These are phyloP conservation scores for Trichonephila clavata DNA, from an alignment of 1,140 invertebrate species.

Conservation along the genomic window DNA sequence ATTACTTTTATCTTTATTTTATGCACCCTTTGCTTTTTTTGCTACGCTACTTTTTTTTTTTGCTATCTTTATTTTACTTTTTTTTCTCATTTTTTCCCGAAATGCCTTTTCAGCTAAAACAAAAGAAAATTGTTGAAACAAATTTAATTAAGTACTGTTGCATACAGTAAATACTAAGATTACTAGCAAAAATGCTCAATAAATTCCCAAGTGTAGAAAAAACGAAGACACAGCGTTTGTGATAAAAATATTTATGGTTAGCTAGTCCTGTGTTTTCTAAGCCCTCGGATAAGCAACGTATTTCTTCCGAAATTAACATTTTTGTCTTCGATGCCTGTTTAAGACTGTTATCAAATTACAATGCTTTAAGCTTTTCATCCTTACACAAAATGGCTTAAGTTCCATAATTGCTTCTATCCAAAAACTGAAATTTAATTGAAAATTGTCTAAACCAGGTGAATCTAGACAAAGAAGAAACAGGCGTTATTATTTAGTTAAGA, in stretches of 20 bases:
- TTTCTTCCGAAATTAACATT: background rate
- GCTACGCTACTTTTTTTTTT: background rate
- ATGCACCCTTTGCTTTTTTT: background rate
- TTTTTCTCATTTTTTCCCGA: background rate
- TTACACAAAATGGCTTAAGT: background rate
- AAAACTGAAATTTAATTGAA: slow-evolving; percentile 2
- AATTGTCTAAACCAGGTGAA: slow-evolving; percentile 6
- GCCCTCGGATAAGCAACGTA: background rate
- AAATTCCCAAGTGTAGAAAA: background rate
- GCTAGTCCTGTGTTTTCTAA: background rate
- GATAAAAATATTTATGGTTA: background rate
- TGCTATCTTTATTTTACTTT: background rate
- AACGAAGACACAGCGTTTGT: background rate
- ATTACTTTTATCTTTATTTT: too few relatives aligned
- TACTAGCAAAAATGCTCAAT: background rate
- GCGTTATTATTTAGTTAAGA: background rate
- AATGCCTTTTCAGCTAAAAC: background rate
- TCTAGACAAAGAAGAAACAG: background rate
- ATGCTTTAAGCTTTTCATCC: background rate
- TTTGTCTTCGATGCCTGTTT: slow-evolving; percentile 6
- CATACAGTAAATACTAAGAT: background rate
- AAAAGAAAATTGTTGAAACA: slow-evolving; percentile 8
- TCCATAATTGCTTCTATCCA: background rate
- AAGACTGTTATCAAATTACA: slow-evolving; percentile 23
- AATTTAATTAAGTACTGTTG: slow-evolving; percentile 12